Conservation (phyloP, 2,797 vertebrate species). For the Anomalospiza imberbis region DNA sequence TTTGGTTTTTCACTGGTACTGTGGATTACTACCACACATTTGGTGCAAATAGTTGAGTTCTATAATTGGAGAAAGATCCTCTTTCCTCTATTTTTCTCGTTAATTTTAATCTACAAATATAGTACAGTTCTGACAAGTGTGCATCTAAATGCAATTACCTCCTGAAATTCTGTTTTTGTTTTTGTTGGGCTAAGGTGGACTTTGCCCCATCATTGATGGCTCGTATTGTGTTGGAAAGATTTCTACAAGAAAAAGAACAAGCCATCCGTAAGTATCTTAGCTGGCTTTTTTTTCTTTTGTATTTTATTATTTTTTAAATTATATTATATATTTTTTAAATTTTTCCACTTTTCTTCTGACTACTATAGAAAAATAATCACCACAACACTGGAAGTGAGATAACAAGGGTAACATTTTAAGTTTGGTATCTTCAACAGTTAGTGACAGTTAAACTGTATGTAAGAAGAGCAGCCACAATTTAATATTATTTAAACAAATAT, state of each 20-base stretch:
- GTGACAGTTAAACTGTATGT: constrained; percentile 78
- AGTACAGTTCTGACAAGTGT: constrained; percentile 38
- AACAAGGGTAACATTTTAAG: constrained; percentile 78
- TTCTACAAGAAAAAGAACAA: constrained; percentile 85
- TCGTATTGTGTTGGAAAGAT: constrained; percentile 90
- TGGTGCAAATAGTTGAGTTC: background rate
- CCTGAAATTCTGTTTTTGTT: constrained; percentile 47
- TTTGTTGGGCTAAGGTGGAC: constrained; percentile 83
- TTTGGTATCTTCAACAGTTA: constrained; percentile 76
- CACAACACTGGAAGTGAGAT: constrained; percentile 65
- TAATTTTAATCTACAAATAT: constrained; percentile 36
- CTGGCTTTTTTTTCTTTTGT: background rate
- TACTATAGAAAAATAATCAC: constrained; percentile 63
- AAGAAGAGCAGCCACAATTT: constrained; percentile 79
- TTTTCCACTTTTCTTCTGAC: constrained; percentile 25
- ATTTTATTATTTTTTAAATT: background rate
- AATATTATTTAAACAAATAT: constrained; percentile 76
- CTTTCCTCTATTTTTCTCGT: constrained; percentile 2
- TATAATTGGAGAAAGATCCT: constrained; percentile 2
- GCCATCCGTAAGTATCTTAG: constrained; percentile 81
- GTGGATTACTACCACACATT: background rate
- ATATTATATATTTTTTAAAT: too few relatives aligned
- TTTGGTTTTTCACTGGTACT: background rate
- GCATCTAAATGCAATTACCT: background rate
- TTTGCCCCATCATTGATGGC: constrained; percentile 94